Conservation (phyloP, 2,113 vertebrate species). For the Malaclemys terrapin region DNA sequence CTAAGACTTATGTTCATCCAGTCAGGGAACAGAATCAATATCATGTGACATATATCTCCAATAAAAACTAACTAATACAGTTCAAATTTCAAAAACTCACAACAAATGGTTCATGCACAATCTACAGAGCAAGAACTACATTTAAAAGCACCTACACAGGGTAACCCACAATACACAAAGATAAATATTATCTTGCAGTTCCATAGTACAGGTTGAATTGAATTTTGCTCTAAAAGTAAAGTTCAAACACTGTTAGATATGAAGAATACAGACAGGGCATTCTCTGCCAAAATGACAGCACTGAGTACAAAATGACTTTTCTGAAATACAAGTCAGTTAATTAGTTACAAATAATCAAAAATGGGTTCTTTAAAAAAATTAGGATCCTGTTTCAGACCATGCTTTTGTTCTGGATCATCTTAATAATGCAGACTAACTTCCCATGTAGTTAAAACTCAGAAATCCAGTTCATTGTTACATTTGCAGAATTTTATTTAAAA, state of each 20-base stretch:
- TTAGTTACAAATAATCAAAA: slow-evolving; percentile 2
- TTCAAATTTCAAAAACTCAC: background rate
- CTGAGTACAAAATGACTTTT: background rate
- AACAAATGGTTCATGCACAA: background rate
- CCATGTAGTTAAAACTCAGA: background rate
- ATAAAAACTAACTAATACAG: background rate
- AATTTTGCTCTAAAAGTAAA: background rate
- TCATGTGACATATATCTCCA: background rate
- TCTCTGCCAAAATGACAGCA: background rate
- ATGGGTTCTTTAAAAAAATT: background rate
- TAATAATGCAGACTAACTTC: background rate
- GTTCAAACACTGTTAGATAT: rapidly evolving
- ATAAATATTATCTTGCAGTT: background rate
- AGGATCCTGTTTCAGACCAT: background rate
- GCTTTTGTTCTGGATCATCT: background rate
- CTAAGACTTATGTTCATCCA: background rate
- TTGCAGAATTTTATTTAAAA: background rate
- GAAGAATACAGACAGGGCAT: background rate
- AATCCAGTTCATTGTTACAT: background rate
- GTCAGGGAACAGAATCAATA: background rate
- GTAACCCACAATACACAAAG: background rate
- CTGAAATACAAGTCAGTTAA: slow-evolving; percentile 14
- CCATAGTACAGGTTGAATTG: background rate
- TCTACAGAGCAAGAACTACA: background rate
- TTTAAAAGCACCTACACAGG: background rate